A percentile compares a stretch with the other conserved stretches of the same genome.
Conservation (phyloP, 2,888 invertebrate genomes). For the Polyploca ridens region DNA sequence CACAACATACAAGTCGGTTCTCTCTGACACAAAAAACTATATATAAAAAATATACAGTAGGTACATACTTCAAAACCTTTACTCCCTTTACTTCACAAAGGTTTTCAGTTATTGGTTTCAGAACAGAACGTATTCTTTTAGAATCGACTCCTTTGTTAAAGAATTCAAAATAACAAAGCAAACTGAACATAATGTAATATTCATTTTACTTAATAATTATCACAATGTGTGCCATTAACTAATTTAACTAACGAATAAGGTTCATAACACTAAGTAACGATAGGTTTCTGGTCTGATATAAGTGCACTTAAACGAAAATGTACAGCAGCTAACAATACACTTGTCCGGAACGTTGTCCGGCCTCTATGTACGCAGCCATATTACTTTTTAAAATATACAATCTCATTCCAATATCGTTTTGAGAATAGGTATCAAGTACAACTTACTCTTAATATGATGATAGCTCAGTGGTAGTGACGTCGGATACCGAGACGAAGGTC, state of each 20-base stretch:
- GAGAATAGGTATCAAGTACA: neutral
- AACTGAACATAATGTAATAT: too few relatives aligned
- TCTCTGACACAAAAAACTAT: too few relatives aligned
- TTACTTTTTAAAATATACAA: neutral
- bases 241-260: neutral
- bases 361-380: slow-evolving; percentile 13
- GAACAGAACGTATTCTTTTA: too few relatives aligned
- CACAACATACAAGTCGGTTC: too few relatives aligned
- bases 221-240: neutral
- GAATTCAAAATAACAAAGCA: too few relatives aligned
- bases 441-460: too few relatives aligned
- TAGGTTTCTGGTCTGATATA: slow-evolving; percentile 16
- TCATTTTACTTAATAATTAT: neutral
- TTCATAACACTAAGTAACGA: neutral
- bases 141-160: neutral
- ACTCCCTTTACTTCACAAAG: too few relatives aligned
- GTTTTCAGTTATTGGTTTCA: too few relatives aligned
- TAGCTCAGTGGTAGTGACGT: too few relatives aligned
- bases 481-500: too few relatives aligned
- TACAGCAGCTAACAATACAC: slow-evolving; percentile 19
- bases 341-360: neutral
- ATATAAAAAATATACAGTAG: too few relatives aligned
- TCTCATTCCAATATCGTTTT: neutral
- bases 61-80: too few relatives aligned
- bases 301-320: slow-evolving; percentile 25